Base-by-base conservation (phyloP, 2,113 vertebrate species). In the Ammodramus savannarum region DNA sequence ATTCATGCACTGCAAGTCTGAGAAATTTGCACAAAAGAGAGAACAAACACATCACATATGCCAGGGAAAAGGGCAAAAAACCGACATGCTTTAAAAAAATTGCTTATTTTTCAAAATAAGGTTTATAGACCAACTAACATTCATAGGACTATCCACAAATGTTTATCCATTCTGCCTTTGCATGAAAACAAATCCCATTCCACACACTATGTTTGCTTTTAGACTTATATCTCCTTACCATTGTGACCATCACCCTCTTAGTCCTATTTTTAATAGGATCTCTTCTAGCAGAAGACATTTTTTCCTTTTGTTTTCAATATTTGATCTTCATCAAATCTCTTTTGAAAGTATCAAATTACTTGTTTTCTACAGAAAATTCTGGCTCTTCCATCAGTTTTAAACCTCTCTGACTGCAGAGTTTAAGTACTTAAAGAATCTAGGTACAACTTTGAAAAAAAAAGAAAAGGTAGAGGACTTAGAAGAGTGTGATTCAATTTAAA, bases 11-110 rank as follows among this genome's bases (percentile, higher is more conserved):
- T 59, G 11, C 15, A 83, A 79, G 7, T 23, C 49, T 34, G 20
- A 83, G 19, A 88, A 82, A 76, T 65, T 43, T 74, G n/a, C 13
- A 61, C 15, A 39, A 55, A 48, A n/a, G 13, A 3, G 15, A 19
- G 69, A 90, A 73, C 1, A 10, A 81, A 36, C 11, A 67, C 0
- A 1, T 46, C 1, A 10, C 87, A 46, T 3, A 18, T 0, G 4
- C 69, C n/a, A 38, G 31, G 29, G 18, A 23, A 75, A 89, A 25
- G 48, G 16, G 13, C 14, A 34, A 49, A 84, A 69, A 46, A 58
- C 8, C 10, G 5, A 51, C 10, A 6, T 16, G 22, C 6, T 80
- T 83, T 49, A 6, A 2, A 29, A 44, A 67, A 44, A 16, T 3
- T 11, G 16, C 0, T 43, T 43, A 18, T 66, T 73, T 78, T 69